Percentiles rank a stretch among this genome's conserved stretches.
phyloP scores from a whole-genome alignment of 2,797 vertebrate genomes.

The Holocentrus rufus region DNA sequence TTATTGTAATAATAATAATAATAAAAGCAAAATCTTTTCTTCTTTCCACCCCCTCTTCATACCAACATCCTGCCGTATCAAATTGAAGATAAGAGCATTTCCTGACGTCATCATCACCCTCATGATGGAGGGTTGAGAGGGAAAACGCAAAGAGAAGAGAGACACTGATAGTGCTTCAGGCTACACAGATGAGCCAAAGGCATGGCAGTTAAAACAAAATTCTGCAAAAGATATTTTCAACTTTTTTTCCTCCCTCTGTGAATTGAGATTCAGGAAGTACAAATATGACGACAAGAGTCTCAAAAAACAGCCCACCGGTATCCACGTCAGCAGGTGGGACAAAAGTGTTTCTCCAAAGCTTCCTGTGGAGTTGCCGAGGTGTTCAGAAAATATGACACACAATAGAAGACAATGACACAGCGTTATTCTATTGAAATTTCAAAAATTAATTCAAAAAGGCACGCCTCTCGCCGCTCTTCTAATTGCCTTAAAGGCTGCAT shows the following conservation, averaged over 20 bases:
- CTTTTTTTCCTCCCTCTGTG: neutral
- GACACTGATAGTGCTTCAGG: neutral
- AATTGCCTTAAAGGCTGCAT: neutral
- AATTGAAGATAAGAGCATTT: conserved; percentile 62
- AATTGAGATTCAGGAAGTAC: conserved; percentile 22
- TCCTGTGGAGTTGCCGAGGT: conserved; percentile 21
- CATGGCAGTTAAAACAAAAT: neutral
- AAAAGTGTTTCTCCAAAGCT: conserved; percentile 17
- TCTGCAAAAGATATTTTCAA: neutral
- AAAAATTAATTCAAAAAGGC: conserved; percentile 20
- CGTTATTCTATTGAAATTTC: conserved; percentile 14
- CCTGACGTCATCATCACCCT: conserved; percentile 29
- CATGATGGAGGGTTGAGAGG: neutral
- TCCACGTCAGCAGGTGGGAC: conserved; percentile 11
- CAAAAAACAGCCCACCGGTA: conserved; percentile 7
- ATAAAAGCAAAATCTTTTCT: conserved; percentile 48
- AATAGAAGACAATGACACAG: neutral
- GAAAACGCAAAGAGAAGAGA: neutral
- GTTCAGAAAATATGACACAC: conserved; percentile 26
- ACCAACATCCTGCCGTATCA: conserved; percentile 47
- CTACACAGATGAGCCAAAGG: neutral
- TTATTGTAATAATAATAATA: neutral
- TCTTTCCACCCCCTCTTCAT: neutral
- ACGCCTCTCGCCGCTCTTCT: conserved; percentile 6
- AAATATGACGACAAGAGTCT: conserved; percentile 15